phyloP scores from a whole-genome alignment of 1,140 invertebrate genomes.

The Papilio xuthus region DNA sequence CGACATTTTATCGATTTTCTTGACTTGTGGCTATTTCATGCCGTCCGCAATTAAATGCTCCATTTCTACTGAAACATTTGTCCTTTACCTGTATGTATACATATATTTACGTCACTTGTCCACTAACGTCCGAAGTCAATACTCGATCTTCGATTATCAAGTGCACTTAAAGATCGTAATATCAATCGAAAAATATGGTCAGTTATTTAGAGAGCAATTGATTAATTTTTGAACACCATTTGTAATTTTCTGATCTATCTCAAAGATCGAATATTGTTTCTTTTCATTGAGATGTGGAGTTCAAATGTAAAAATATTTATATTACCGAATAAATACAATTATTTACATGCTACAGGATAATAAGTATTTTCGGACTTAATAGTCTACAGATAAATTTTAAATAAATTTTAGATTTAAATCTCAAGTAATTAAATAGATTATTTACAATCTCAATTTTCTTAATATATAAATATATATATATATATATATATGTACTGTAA shows the following conservation, averaged over 20 bases:
- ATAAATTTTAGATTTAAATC: background rate
- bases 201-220: no score
- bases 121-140: background rate
- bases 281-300: background rate
- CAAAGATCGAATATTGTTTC: background rate
- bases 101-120: background rate
- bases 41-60: constrained; percentile 25
- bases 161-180: no score
- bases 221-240: no score
- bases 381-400: background rate
- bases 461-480: no score
- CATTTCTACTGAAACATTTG: constrained; percentile 7
- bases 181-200: no score
- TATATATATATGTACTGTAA: no score
- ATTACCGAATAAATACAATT: background rate
- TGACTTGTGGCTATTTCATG: constrained; percentile 26
- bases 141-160: background rate
- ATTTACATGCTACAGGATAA: background rate
- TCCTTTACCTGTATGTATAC: background rate
- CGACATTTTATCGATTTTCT: constrained; percentile 24
- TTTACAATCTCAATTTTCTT: background rate
- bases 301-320: background rate
- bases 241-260: background rate
- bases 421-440: background rate
- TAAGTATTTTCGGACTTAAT: background rate